Evolutionary conservation across 2,888 invertebrate species (phyloP), one percentile per base, ranked within the genome.

Genomic region (Shargacucullia verbasci): DNA sequence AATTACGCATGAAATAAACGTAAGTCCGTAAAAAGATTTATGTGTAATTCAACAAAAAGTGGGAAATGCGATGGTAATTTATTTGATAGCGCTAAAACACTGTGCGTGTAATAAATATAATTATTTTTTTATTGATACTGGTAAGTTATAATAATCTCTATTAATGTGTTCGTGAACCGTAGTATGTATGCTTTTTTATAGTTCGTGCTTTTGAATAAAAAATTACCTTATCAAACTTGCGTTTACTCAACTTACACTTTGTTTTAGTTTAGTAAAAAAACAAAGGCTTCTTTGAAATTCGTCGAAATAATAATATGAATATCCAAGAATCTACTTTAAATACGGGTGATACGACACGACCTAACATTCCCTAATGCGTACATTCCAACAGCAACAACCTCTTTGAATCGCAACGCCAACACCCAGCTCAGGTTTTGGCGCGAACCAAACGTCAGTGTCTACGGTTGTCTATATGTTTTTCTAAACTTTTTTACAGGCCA

Each of bases 401-500:
- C 50, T 41, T 55, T 52, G 25, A 40, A 55, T 49, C 54, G 31
- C 15, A 46, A 48, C 45, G 41, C 43, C 46, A 53, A 67, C 46
- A 43, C 47, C 41, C 15, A 41, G 34, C 46, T 27, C 15, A 37
- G 55, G 6, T 70, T 65, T 71, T 66, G 66, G 71, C 75, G 74
- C 71, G 59, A 70, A 70, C 37, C 12, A 48, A 69, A 59, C 73
- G 50, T 49, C 50, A 58, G 49, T 78, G 80, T 82, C 83, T 82
- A 79, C 78, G 74, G 70, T 71, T 67, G 52, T 60, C 66, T 66
- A 43, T 58, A 59, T 59, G 38, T 70, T 74, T 73, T 63, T 76
- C 20, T 59, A 25, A 61, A 59, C 56, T 77, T 80, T 83, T 77
- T 71, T 75, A 76, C 70, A 73, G 74, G 73, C 72, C 69, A 64